These are phyloP conservation scores for Melikaiella ostensackeni DNA, from an alignment of 2,888 invertebrate species.

Conservation along the genomic window DNA sequence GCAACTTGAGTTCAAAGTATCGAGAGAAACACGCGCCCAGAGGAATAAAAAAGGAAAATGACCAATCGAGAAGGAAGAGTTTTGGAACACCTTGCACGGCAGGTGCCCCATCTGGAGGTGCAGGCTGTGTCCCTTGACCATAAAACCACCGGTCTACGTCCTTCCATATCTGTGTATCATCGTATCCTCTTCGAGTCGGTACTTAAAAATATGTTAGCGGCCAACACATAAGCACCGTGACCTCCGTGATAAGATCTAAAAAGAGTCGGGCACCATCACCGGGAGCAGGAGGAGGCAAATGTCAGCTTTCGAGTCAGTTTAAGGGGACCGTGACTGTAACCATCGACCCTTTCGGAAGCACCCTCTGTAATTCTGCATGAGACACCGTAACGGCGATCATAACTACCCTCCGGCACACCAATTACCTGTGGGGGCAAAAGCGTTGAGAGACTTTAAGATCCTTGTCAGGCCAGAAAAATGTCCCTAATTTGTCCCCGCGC, in stretches of 20 bases:
- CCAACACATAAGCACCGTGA: conserved; percentile 75
- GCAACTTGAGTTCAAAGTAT: no score
- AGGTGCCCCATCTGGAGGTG: conserved; percentile 69
- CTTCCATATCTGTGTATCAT: conserved; percentile 50
- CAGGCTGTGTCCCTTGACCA: conserved; percentile 60
- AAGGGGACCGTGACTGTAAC: conserved; percentile 68
- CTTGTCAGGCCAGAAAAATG: conserved; percentile 32
- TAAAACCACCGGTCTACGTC: conserved; percentile 58
- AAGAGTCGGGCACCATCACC: conserved; percentile 56
- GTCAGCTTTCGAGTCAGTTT: conserved; percentile 64
- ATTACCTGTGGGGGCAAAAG: conserved; percentile 22
- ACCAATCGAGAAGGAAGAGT: conserved; percentile 55
- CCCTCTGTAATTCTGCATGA: conserved; percentile 40
- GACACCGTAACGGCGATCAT: conserved; percentile 29
- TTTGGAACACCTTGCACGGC: conserved; percentile 74
- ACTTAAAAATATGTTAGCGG: conserved; percentile 75
- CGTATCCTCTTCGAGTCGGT: conserved; percentile 61
- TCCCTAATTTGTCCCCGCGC: conserved; percentile 13
- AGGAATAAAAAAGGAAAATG: conserved; percentile 34
- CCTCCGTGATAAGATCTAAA: conserved; percentile 75
- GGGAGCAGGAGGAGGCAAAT: conserved; percentile 56
- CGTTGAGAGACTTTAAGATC: conserved; percentile 14
- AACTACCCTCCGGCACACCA: conserved; percentile 9
- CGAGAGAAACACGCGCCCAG: no score
- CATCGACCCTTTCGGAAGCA: conserved; percentile 53